These are phyloP conservation scores for Prunella himalayana DNA, from an alignment of 2,113 vertebrate genomes.

Conservation along the genomic window DNA sequence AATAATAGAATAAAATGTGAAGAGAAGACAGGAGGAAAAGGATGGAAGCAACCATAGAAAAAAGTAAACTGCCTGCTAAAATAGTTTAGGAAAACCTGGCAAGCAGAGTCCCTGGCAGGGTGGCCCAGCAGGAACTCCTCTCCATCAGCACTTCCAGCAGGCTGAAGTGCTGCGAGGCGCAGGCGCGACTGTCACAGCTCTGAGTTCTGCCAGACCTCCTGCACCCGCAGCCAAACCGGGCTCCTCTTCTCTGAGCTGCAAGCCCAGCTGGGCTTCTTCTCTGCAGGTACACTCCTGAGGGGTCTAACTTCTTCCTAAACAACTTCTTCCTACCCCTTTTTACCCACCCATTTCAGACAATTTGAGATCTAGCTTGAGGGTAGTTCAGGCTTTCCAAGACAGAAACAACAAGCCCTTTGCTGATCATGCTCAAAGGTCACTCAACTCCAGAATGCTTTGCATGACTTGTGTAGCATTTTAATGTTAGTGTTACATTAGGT, in stretches of 20 bases:
- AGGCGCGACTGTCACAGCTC: fast-evolving
- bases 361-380: not conserved
- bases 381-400: not conserved
- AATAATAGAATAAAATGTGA: not conserved
- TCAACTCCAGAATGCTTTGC: not conserved
- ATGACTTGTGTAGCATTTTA: not conserved
- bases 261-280: not conserved
- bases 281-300: not conserved
- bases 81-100: not conserved
- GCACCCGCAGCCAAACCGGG: fast-evolving
- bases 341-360: not conserved
- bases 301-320: not conserved
- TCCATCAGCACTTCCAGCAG: not conserved
- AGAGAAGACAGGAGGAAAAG: not conserved
- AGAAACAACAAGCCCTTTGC: not conserved
- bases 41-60: not conserved
- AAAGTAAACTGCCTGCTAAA: not conserved
- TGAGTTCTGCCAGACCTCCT: not conserved
- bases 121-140: not conserved
- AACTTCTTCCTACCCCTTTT: not conserved
- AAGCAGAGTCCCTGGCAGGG: not conserved
- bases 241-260: not conserved
- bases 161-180: not conserved
- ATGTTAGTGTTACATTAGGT: not conserved
- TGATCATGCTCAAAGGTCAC: not conserved